Percentiles rank a stretch among this genome's conserved stretches.
Evolutionary conservation across 2,113 vertebrate species (phyloP).

Genomic region (Morone saxatilis): DNA sequence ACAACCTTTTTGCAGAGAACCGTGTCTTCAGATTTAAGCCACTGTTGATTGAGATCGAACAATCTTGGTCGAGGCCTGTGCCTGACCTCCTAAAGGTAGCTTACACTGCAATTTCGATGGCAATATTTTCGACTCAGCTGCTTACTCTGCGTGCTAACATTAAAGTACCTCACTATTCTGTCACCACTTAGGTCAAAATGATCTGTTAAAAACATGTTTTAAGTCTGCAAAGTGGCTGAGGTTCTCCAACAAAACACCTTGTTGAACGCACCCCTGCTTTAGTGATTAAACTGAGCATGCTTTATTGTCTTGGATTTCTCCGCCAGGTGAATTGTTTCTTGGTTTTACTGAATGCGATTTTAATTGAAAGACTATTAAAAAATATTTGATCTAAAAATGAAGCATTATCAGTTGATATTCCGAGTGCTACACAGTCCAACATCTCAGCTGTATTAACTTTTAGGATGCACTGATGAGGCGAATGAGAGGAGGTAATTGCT

Average conservation of each 20-base stretch:
- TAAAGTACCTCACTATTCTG: constrained; percentile 24
- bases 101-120: not conserved
- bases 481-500: constrained; percentile 39
- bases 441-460: not conserved
- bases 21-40: constrained; percentile 7
- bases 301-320: constrained; percentile 54
- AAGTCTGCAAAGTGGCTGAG: constrained; percentile 23
- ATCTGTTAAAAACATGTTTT: not conserved
- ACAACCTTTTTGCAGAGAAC: constrained; percentile 42
- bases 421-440: rapidly evolving
- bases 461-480: not conserved
- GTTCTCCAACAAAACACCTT: constrained; percentile 40
- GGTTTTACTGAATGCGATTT: constrained; percentile 63
- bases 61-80: not conserved
- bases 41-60: not conserved
- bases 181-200: not conserved
- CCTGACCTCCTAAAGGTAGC: not conserved
- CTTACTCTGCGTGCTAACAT: constrained; percentile 15
- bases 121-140: constrained; percentile 21
- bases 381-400: constrained; percentile 48
- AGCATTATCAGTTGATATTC: not conserved
- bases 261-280: constrained; percentile 53
- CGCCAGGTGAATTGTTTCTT: constrained; percentile 43
- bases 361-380: constrained; percentile 61
- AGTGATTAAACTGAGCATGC: constrained; percentile 68